Evolutionary conservation across 2,797 vertebrate genomes (phyloP), one percentile per base, ranked within the genome.

Genomic region (Pseudomugil tenellus): DNA sequence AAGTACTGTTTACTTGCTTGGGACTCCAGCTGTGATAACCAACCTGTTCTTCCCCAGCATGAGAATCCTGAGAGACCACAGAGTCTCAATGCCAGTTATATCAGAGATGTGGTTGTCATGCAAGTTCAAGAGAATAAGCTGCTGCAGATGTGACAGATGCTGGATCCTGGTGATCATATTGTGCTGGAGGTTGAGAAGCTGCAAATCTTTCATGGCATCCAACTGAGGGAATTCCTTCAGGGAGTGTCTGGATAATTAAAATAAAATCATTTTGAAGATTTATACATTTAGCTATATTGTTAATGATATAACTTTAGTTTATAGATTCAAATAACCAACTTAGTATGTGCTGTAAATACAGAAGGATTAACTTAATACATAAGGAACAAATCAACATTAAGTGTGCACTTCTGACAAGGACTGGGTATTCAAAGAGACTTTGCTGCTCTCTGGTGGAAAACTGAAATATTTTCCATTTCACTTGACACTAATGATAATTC

Each of bases 41-140:
- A 14, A 99, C 97, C 96, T 96, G 95, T 99, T 99, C 70, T 95
- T 98, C 58, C 96, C 97, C 77, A 99, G 83, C 70, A 96, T 87
- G 52, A 99, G 96, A 49, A 97, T 95, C 60, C 94, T 94, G 1
- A 99, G 94, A 2, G 93, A 95, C 79, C 76, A 88, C 19, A 99
- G 89, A 48, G 92, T 86, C 37, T 96, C 95, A 67, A 99, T 91
- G 7, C 96, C 96, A 19, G 91, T 94, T 91, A 99, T 97, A 81
- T 98, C 96, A 69, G 92, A 93, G 80, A 99, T 93, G 56, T 93
- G 93, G 82, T 99, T 99, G 90, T 97, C 95, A 62, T 95, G 95
- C 63, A 99, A 91, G 90, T 99, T 96, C 67, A 99, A 91, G 86
- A 97, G 94, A 84, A 96, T 91, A 37, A 99, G 95, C 31, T 92